A percentile compares a stretch with the other conserved stretches of the same genome.
Evolutionary conservation across 2,797 vertebrate species (phyloP).

Genomic region (Sus cebifrons): DNA sequence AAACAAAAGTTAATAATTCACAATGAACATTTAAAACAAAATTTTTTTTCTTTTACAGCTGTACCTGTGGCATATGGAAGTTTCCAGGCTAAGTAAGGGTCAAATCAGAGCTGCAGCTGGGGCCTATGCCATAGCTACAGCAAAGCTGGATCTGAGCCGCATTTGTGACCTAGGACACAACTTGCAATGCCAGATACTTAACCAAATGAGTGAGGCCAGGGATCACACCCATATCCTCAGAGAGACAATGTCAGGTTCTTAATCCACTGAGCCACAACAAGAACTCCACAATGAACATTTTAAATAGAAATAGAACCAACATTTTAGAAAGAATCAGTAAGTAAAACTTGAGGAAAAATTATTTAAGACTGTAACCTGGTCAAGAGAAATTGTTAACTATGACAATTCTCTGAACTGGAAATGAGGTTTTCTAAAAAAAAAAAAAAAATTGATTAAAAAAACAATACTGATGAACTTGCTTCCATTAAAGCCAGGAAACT

Average conservation of each 20-base stretch:
- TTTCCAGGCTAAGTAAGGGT: too few relatives aligned
- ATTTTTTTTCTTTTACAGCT: too few relatives aligned
- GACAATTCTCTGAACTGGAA: neutral
- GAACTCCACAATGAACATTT: neutral
- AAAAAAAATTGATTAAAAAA: neutral
- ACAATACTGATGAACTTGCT: neutral
- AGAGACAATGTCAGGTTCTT: too few relatives aligned
- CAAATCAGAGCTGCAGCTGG: too few relatives aligned
- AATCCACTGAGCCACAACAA: too few relatives aligned
- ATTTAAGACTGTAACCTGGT: neutral
- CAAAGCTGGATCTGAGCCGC: too few relatives aligned
- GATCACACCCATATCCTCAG: too few relatives aligned
- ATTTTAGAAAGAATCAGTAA: neutral
- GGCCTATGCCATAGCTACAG: too few relatives aligned
- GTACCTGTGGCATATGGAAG: too few relatives aligned
- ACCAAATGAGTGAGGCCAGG: too few relatives aligned
- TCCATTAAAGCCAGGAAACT: constrained; percentile 12
- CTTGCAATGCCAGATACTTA: too few relatives aligned
- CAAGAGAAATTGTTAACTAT: neutral
- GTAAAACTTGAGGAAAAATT: neutral
- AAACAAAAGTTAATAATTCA: neutral
- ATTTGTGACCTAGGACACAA: too few relatives aligned
- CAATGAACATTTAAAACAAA: neutral
- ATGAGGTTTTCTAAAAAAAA: neutral
- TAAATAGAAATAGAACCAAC: neutral